phyloP scores from a whole-genome alignment of 2,888 invertebrate genomes.

The Ophioninae sp. region DNA sequence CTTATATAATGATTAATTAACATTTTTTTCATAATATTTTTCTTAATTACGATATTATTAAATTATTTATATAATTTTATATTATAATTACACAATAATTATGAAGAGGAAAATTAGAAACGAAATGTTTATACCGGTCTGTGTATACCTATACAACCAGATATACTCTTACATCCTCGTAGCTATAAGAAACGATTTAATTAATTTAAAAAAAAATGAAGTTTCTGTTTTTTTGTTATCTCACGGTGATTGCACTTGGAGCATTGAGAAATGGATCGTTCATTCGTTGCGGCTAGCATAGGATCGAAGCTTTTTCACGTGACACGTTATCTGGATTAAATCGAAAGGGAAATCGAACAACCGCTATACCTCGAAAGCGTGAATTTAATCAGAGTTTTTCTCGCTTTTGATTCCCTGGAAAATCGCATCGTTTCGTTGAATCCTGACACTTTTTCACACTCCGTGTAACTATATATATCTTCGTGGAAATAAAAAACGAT shows the following conservation, averaged over 20 bases:
- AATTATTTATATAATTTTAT: no score
- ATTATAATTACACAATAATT: no score
- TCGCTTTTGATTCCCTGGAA: slow-evolving; percentile 53
- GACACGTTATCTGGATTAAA: slow-evolving; percentile 36
- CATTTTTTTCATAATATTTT: no score
- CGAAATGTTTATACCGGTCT: no score
- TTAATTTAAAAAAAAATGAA: background rate
- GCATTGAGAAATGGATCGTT: background rate
- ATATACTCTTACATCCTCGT: no score
- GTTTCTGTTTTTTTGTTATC: background rate
- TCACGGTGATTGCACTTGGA: background rate
- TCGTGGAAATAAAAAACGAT: slow-evolving; percentile 18
- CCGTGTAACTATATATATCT: background rate
- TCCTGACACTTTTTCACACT: background rate
- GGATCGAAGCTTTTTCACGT: slow-evolving; percentile 4
- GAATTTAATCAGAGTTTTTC: slow-evolving; percentile 59
- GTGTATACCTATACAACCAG: no score
- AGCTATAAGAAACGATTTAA: no score
- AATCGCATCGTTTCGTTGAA: slow-evolving; percentile 49
- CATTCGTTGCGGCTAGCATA: slow-evolving; percentile 2
- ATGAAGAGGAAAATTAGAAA: no score
- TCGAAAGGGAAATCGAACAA: slow-evolving; percentile 59
- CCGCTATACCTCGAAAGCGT: slow-evolving; percentile 40
- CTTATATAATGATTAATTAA: no score
- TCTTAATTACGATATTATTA: no score